Conservation (phyloP, 2,797 vertebrate species). For the Oreonectes daqikongensis region DNA sequence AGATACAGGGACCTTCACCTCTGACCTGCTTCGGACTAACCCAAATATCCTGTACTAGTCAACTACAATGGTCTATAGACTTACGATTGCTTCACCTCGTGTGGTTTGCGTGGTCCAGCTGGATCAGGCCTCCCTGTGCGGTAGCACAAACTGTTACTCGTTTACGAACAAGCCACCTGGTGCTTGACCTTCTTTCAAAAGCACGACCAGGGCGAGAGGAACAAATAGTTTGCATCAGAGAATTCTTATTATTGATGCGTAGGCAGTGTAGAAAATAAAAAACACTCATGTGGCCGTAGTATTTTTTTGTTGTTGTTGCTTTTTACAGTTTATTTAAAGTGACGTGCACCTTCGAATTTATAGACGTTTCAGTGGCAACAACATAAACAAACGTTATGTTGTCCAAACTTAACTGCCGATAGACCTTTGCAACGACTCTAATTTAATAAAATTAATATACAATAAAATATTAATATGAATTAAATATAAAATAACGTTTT, state of each 20-base stretch:
- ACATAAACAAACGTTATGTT: too few species aligned
- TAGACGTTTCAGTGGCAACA: too few species aligned
- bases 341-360: too few species aligned
- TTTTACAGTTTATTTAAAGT: too few species aligned
- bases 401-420: too few species aligned
- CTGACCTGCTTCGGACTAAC: constrained; percentile 68
- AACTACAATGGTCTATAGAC: constrained; percentile 48
- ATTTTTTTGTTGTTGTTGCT: neutral
- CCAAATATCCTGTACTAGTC: constrained; percentile 76
- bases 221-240: neutral
- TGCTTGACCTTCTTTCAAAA: constrained; percentile 19
- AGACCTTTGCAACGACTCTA: too few species aligned
- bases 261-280: constrained; percentile 6
- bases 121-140: constrained; percentile 50
- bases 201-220: constrained; percentile 1
- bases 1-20: constrained; percentile 74
- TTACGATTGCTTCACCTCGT: constrained; percentile 34
- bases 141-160: constrained; percentile 56
- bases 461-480: too few species aligned
- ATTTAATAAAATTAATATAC: too few species aligned
- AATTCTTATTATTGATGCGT: constrained; percentile 2
- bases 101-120: constrained; percentile 41
- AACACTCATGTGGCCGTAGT: neutral
- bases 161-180: constrained; percentile 47
- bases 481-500: too few species aligned